Evolutionary conservation across 2,113 vertebrate genomes (phyloP).

Genomic region (Sylvilagus bachmani): DNA sequence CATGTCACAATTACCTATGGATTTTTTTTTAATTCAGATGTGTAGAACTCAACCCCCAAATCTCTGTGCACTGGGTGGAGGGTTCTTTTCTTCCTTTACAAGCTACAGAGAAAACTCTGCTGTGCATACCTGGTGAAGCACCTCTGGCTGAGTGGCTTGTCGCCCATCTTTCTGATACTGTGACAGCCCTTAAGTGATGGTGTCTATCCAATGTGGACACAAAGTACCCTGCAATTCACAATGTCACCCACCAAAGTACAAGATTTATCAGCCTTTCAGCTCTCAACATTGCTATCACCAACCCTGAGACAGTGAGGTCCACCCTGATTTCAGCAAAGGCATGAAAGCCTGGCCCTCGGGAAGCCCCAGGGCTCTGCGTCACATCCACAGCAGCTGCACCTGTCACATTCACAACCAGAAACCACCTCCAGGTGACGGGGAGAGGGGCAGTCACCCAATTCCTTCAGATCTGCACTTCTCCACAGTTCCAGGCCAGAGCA

Average conservation of each 20-base stretch:
- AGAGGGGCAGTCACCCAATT: background rate
- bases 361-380: no score
- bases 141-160: background rate
- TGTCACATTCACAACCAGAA: background rate
- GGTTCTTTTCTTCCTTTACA: background rate
- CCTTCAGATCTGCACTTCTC: background rate
- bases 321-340: background rate
- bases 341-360: background rate
- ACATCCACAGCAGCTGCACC: background rate
- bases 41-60: background rate
- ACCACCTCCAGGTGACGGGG: background rate
- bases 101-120: background rate
- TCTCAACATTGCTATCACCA: background rate
- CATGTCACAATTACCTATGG: background rate
- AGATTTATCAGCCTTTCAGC: background rate
- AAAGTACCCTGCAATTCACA: background rate
- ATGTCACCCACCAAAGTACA: background rate
- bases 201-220: background rate
- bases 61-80: background rate
- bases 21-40: conserved; percentile 42
- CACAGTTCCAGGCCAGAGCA: background rate
- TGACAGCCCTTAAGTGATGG: background rate
- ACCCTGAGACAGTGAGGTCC: background rate
- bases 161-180: background rate
- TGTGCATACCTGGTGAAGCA: background rate